Conservation (phyloP, 2,888 invertebrate species). For the Sminthurides aquaticus region DNA sequence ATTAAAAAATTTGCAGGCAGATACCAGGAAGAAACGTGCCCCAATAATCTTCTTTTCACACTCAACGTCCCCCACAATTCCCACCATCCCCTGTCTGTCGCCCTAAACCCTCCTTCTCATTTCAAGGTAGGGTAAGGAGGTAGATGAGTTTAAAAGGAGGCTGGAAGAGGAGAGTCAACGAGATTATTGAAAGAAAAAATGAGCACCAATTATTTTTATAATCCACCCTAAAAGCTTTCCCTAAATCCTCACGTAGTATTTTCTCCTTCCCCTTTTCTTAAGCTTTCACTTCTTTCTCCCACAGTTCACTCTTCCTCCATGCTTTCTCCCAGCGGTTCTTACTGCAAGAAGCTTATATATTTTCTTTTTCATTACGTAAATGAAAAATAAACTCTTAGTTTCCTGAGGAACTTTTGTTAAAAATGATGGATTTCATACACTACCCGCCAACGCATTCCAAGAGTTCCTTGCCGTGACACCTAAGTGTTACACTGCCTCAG, state of each 20-base stretch:
- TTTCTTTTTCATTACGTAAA: background rate
- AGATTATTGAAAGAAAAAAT: background rate
- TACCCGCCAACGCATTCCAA: too few species aligned
- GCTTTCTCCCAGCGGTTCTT: too few species aligned
- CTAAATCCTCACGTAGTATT: background rate
- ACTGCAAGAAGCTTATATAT: background rate
- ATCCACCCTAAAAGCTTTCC: background rate
- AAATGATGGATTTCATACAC: background rate
- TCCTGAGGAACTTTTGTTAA: background rate
- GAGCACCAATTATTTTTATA: slow-evolving; percentile 10
- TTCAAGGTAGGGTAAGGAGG: too few species aligned
- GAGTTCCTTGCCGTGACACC: too few species aligned
- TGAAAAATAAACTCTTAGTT: slow-evolving; percentile 1
- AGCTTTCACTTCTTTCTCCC: background rate
- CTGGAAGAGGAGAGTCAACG: background rate
- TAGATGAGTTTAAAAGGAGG: too few species aligned
- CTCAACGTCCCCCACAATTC: background rate
- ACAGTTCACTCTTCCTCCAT: too few species aligned
- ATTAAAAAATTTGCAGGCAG: background rate
- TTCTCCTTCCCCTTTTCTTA: slow-evolving; percentile 1
- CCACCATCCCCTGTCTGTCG: background rate
- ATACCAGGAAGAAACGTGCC: background rate
- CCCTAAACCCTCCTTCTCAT: too few species aligned
- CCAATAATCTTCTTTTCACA: slow-evolving; percentile 9
- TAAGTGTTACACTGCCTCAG: too few species aligned